These are phyloP conservation scores for Bufo gargarizans DNA, from an alignment of 2,113 vertebrate genomes.

Conservation along the genomic window DNA sequence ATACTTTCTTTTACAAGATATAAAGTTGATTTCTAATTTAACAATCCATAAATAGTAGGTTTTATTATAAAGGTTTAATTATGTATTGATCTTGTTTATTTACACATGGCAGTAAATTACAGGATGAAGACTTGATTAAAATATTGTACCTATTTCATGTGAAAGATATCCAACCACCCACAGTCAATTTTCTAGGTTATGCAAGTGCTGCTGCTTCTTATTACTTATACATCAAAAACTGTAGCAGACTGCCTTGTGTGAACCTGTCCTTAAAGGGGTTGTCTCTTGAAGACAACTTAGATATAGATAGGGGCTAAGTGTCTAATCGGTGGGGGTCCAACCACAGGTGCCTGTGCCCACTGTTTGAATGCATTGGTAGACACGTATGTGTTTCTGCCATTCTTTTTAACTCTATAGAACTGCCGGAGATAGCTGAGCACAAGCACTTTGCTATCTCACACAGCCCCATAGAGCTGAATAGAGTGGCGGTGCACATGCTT, in stretches of 20 bases:
- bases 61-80: background rate
- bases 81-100: background rate
- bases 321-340: too few relatives aligned
- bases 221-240: background rate
- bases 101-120: background rate
- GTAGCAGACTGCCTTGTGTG: background rate
- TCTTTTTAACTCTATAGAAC: too few relatives aligned
- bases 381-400: too few relatives aligned
- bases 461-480: too few relatives aligned
- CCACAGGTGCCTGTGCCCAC: too few relatives aligned
- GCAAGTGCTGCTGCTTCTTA: background rate
- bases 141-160: background rate
- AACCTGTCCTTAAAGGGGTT: background rate
- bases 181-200: background rate
- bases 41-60: background rate
- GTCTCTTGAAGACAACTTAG: background rate
- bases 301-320: too few relatives aligned
- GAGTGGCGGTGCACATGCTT: too few relatives aligned
- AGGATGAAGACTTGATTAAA: background rate
- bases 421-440: too few relatives aligned
- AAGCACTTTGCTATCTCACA: too few relatives aligned
- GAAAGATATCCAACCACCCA: background rate
- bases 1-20: too few relatives aligned
- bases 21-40: too few relatives aligned
- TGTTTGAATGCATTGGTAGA: too few relatives aligned